phyloP scores from a whole-genome alignment of 2,113 vertebrate species.

The Uropsilus gracilis region DNA sequence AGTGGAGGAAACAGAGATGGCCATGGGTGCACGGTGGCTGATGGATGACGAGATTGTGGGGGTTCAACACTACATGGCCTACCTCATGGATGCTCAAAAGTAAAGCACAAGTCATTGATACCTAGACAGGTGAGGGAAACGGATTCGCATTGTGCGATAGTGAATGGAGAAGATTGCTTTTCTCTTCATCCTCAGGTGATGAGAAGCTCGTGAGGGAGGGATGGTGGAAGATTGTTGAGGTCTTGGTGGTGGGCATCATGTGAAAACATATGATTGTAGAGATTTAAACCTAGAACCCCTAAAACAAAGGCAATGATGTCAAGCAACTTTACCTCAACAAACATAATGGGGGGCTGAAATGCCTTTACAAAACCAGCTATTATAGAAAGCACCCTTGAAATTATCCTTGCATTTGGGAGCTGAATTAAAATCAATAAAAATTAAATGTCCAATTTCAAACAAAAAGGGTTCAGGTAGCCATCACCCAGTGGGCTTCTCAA shows the following conservation, averaged over 20 bases:
- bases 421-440: conserved; percentile 15
- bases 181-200: neutral
- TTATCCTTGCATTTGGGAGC: conserved; percentile 26
- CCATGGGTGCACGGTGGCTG: neutral
- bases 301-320: too few species aligned
- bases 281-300: too few species aligned
- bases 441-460: neutral
- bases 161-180: conserved; percentile 20
- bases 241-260: too few species aligned
- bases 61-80: neutral
- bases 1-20: neutral
- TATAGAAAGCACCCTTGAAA: conserved; percentile 29
- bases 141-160: neutral
- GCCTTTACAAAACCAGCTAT: neutral
- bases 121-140: neutral
- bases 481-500: neutral
- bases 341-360: neutral
- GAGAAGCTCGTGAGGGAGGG: neutral
- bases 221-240: too few species aligned
- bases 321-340: too few species aligned
- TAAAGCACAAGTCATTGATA: neutral
- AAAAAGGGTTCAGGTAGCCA: conserved; percentile 21
- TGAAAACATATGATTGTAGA: too few species aligned
- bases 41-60: neutral
- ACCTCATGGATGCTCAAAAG: neutral